Percentiles rank a stretch among this genome's conserved stretches.
Conservation (phyloP, 2,797 vertebrate genomes). For the Sebastes hubbsi region DNA sequence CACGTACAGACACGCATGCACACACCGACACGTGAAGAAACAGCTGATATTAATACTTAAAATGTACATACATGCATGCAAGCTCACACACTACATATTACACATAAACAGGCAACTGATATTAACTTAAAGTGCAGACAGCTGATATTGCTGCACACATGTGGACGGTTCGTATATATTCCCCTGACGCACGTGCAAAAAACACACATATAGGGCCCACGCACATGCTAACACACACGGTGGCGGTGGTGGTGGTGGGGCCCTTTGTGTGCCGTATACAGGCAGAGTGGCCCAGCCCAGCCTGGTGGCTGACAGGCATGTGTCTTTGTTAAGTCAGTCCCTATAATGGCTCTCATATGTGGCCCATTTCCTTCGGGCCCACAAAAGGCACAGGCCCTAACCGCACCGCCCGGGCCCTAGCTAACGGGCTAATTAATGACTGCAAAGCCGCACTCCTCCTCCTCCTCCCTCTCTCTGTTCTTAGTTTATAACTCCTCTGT, state of each 20-base stretch:
- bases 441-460: slow-evolving; percentile 75
- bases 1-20: background rate
- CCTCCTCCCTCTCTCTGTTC: slow-evolving; percentile 62
- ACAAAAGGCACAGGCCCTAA: slow-evolving; percentile 85
- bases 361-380: slow-evolving; percentile 88
- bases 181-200: background rate
- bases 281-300: slow-evolving; percentile 82
- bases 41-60: background rate
- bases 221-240: slow-evolving; percentile 11
- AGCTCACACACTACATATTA: background rate
- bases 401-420: slow-evolving; percentile 83
- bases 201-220: background rate
- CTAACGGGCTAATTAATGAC: slow-evolving; percentile 83
- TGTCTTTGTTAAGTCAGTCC: slow-evolving; percentile 93
- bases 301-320: slow-evolving; percentile 93
- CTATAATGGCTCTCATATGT: slow-evolving; percentile 96
- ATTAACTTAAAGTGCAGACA: background rate
- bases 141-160: slow-evolving; percentile 7
- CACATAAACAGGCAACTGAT: slow-evolving; percentile 6
- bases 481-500: slow-evolving; percentile 70
- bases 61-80: background rate
- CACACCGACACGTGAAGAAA: background rate
- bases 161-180: background rate
- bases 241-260: slow-evolving; percentile 31
- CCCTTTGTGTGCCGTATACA: slow-evolving; percentile 53